Percentiles rank a stretch among this genome's conserved stretches.
These are phyloP conservation scores for Lacanobia oleracea DNA, from an alignment of 2,888 invertebrate species.

Conservation along the genomic window DNA sequence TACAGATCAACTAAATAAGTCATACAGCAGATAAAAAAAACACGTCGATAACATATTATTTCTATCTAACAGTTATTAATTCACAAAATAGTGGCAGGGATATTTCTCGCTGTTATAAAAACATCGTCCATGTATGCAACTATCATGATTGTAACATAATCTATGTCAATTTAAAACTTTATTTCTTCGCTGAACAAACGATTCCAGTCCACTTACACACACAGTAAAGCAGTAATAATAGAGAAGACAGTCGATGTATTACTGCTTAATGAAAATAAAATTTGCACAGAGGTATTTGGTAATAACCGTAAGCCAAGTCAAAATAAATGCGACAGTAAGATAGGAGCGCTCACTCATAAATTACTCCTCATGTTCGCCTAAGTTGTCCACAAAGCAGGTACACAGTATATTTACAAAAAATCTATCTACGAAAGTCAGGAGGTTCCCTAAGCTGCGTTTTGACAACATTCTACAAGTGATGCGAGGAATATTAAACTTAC, in stretches of 20 bases:
- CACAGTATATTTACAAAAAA: conserved; percentile 61
- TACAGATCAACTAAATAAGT: conserved; percentile 26
- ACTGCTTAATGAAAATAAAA: conserved; percentile 18
- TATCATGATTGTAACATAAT: conserved; percentile 13
- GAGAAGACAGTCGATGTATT: conserved; percentile 35
- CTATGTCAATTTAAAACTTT: neutral
- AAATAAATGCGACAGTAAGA: conserved; percentile 17
- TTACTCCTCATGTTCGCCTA: conserved; percentile 26
- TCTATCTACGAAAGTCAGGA: conserved; percentile 39
- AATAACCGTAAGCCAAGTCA: conserved; percentile 14
- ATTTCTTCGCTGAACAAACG: conserved; percentile 10
- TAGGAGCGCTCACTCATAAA: conserved; percentile 38
- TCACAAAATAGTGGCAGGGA: conserved; percentile 46
- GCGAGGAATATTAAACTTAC: conserved; percentile 47
- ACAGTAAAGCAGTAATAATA: conserved; percentile 17
- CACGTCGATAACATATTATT: conserved; percentile 11
- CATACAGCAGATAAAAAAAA: conserved; percentile 23
- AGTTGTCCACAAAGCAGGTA: conserved; percentile 35
- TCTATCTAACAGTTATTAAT: conserved; percentile 20
- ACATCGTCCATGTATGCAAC: conserved; percentile 41
- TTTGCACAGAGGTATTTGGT: conserved; percentile 19
- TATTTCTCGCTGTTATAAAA: conserved; percentile 42
- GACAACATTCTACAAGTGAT: conserved; percentile 47
- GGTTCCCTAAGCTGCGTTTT: conserved; percentile 45
- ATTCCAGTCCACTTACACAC: neutral